Evolutionary conservation across 2,113 vertebrate species (phyloP).

Genomic region (Bothrops jararaca): DNA sequence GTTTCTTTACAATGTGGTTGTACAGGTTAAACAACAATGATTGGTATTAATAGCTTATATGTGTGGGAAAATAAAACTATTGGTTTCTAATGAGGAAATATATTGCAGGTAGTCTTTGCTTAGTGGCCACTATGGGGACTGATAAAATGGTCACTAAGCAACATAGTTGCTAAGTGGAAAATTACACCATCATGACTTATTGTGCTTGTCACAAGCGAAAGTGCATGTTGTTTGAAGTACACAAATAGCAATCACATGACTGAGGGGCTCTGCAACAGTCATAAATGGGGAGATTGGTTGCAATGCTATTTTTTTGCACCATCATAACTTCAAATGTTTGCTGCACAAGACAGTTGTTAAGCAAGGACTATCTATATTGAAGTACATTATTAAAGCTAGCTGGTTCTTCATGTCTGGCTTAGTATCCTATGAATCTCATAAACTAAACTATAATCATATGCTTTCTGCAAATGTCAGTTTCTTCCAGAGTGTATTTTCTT

Average conservation of each 20-base stretch:
- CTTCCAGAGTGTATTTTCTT: not conserved
- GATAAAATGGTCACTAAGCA: not conserved
- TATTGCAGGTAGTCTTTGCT: not conserved
- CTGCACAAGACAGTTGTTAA: not conserved
- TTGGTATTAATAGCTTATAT: not conserved
- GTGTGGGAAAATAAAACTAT: not conserved
- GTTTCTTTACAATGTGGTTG: not conserved
- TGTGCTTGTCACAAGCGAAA: not conserved
- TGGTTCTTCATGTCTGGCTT: not conserved
- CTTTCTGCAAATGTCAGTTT: not conserved
- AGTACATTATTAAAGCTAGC: not conserved
- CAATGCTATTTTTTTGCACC: not conserved
- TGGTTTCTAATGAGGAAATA: not conserved
- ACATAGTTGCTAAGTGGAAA: not conserved
- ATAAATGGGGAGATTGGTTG: not conserved
- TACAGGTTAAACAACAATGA: not conserved
- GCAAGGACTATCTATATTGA: not conserved
- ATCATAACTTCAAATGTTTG: not conserved
- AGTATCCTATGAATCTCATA: not conserved
- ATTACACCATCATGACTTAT: not conserved
- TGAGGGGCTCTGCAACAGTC: not conserved
- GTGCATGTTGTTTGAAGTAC: not conserved
- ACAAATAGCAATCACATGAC: not conserved
- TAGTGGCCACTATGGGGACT: not conserved
- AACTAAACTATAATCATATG: not conserved